Base-by-base conservation (phyloP, 2,888 invertebrate species). In the Ophion ellenae region DNA sequence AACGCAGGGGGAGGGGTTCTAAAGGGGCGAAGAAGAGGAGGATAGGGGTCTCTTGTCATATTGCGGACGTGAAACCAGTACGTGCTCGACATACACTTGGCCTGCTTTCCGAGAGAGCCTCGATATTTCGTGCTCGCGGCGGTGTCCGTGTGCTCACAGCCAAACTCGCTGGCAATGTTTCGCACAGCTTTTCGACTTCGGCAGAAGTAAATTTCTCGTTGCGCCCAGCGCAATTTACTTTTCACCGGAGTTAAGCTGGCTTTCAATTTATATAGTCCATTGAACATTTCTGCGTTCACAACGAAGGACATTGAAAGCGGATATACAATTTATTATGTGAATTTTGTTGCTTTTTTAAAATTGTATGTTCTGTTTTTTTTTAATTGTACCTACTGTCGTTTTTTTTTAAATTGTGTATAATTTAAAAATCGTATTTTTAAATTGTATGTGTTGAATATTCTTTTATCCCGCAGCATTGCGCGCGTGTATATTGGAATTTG, bases 21-120 rank as follows among this genome's bases (percentile, higher is more conserved):
- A 11, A 32, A 32, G 57, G 28, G 28, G 71, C 9, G 77, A 7
- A 4, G 40, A 45, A 28, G 53, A 36, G 20, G 74, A 84, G 67
- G 74, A 47, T 69, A 69, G 47, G 14, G 77, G 67, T 32, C 63
- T 73, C 84, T 87, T 83, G 88, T 87, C 87, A 89, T 90, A 90
- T 89, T 89, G 88, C 84, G 84, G 87, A 87, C 87, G 89, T 90
- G 89, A 90, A 90, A 88, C 87, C 82, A 57, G 88, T 89, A 90
- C 90, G 90, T 90, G 90, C 88, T 83, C 88, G 84, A 89, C 88
- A 89, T 89, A 88, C 88, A 81, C 84, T 86, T 82, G 78, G 80
- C 84, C 81, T 80, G 83, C 78, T 85, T 76, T 76, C 5, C 59
- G 45, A n/a, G 63, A 32, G 66, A 81, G 81, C 64, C 70, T 66